phyloP scores from a whole-genome alignment of 1,140 invertebrate genomes.

The Habropoda laboriosa region DNA sequence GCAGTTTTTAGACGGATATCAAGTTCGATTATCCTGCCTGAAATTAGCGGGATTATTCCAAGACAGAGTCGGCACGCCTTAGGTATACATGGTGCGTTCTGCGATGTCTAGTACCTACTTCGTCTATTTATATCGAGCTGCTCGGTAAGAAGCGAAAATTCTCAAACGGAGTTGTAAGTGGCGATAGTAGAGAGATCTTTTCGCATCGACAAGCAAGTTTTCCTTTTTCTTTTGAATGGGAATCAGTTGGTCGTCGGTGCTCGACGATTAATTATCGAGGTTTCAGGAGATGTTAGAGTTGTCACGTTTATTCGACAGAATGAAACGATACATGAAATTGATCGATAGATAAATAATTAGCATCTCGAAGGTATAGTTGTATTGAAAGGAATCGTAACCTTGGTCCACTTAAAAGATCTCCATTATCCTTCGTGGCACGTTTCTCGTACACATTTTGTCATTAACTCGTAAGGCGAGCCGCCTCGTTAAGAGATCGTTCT shows the following conservation, averaged over 20 bases:
- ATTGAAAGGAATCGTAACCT: background rate
- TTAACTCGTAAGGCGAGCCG: background rate
- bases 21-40: background rate
- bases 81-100: slow-evolving; percentile 18
- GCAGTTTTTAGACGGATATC: background rate
- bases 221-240: no score
- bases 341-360: no score
- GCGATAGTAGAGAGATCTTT: slow-evolving; percentile 12
- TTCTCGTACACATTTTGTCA: background rate
- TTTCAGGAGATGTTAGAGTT: no score
- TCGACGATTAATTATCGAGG: no score
- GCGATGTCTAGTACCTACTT: slow-evolving; percentile 55
- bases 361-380: no score
- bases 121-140: slow-evolving; percentile 64
- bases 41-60: slow-evolving; percentile 35
- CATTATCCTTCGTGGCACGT: background rate
- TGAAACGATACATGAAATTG: no score
- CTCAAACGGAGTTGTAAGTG: slow-evolving; percentile 32
- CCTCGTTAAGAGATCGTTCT: slow-evolving; percentile 9
- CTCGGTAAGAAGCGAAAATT: slow-evolving; percentile 56
- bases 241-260: no score
- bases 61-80: slow-evolving; percentile 2
- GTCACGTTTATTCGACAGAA: no score
- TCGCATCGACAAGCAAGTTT: background rate
- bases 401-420: background rate